Conservation (phyloP, 1,140 invertebrate species). For the Colletes latitarsis region DNA sequence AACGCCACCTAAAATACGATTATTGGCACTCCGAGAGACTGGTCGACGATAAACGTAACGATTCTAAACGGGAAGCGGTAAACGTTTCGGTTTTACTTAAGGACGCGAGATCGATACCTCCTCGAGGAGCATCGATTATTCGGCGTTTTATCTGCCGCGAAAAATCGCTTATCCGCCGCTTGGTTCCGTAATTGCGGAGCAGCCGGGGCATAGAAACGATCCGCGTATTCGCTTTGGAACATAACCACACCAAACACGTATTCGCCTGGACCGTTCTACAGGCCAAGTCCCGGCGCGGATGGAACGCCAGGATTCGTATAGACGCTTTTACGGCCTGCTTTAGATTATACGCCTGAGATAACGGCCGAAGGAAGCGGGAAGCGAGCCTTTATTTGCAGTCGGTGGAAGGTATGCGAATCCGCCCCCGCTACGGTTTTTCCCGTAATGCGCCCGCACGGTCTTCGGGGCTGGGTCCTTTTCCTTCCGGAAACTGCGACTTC, state of each 20-base stretch:
- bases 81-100: too few species aligned
- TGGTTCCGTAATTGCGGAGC: constrained; percentile 49
- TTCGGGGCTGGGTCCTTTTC: constrained; percentile 11
- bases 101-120: background rate
- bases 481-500: constrained; percentile 45
- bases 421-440: constrained; percentile 30
- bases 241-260: constrained; percentile 76
- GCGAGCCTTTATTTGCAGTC: constrained; percentile 70
- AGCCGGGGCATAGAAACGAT: constrained; percentile 38
- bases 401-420: constrained; percentile 59
- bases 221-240: constrained; percentile 39
- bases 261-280: constrained; percentile 58
- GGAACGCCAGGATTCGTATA: constrained; percentile 64
- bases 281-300: background rate
- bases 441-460: constrained; percentile 48
- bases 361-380: constrained; percentile 49
- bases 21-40: too few species aligned
- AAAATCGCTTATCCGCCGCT: constrained; percentile 43
- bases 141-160: constrained; percentile 24
- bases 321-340: constrained; percentile 74
- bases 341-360: constrained; percentile 77
- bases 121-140: constrained; percentile 4
- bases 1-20: too few species aligned
- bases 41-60: too few species aligned
- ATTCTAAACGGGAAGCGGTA: too few species aligned